Base-by-base conservation (phyloP, 2,888 invertebrate genomes). In the Loripinus fragilis region DNA sequence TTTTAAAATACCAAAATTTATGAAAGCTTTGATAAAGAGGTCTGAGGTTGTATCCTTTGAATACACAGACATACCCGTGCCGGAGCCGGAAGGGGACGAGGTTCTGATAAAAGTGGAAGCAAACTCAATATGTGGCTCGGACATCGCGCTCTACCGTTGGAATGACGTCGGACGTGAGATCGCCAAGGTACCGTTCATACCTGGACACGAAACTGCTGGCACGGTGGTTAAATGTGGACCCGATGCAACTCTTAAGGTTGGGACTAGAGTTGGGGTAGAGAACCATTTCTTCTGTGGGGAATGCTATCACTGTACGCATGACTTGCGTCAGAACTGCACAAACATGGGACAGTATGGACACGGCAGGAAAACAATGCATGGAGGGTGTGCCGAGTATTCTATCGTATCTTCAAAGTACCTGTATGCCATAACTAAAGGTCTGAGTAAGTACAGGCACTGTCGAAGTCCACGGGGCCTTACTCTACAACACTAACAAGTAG, bases 291-390 rank as follows among this genome's bases (percentile, higher is more conserved):
- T 81, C 84, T 92, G 92, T 69, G 91, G 91, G 0, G 65, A 82
- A 0, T 92, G 92, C 78, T 90, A 86, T 72, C 90, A 90, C 80
- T 92, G 92, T 77, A 72, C 76, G 33, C 77, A 91, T 78, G 90
- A 86, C 65, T 74, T 85, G 67, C 74, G 86, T 41, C 90, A 90
- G 66, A 91, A 91, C 33, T 92, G 92, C 72, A 79, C 81, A 68
- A 87, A 89, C 72, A 91, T 92, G 92, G 91, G 90, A 0, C 92
- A 92, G 84, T 92, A 89, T 77, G 92, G 92, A n/a, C 91, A 91
- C 78, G 92, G 92, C 1, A 86, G 85, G 71, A 84, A 89, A 78
- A 92, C 92, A 0, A 86, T 86, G 65, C 89, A 91, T 71, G 92
- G 92, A 12, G 91, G 91, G 0, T 91, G 91, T 74, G 90, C 90